Evolutionary conservation across 2,888 invertebrate species (phyloP).

Genomic region (Gortyna flavago): DNA sequence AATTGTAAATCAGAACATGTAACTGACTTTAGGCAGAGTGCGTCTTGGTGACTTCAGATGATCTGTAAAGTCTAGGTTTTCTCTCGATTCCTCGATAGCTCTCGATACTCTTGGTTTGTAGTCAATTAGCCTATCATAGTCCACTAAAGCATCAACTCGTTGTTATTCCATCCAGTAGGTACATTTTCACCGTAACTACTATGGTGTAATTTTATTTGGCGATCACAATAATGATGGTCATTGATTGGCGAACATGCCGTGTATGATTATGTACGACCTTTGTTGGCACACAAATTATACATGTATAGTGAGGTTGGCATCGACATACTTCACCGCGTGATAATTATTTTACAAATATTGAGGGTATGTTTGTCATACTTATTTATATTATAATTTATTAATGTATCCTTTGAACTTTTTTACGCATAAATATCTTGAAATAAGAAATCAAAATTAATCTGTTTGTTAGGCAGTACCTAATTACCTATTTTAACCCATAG

Average conservation of each 20-base stretch:
- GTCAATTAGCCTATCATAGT: neutral
- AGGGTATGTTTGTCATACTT: neutral
- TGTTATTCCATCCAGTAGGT: neutral
- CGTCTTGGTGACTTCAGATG: neutral
- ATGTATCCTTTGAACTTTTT: neutral
- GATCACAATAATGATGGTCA: slow-evolving; percentile 22
- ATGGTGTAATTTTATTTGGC: slow-evolving; percentile 14
- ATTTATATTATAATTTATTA: neutral
- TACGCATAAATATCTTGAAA: neutral
- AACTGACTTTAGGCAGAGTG: neutral
- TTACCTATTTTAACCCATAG: neutral
- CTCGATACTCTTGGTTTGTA: neutral
- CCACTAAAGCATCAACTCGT: neutral
- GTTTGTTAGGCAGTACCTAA: neutral
- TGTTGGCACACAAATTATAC: slow-evolving; percentile 34
- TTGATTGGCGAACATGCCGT: slow-evolving; percentile 27
- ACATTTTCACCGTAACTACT: neutral
- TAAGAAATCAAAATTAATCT: neutral
- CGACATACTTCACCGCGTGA: slow-evolving; percentile 16
- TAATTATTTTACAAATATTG: slow-evolving; percentile 12
- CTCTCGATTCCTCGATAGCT: neutral
- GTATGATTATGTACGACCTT: slow-evolving; percentile 27
- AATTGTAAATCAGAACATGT: neutral
- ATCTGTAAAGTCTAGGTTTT: neutral
- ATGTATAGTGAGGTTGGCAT: slow-evolving; percentile 13